Base-by-base conservation (phyloP, 1,140 invertebrate species). In the Physella acuta region DNA sequence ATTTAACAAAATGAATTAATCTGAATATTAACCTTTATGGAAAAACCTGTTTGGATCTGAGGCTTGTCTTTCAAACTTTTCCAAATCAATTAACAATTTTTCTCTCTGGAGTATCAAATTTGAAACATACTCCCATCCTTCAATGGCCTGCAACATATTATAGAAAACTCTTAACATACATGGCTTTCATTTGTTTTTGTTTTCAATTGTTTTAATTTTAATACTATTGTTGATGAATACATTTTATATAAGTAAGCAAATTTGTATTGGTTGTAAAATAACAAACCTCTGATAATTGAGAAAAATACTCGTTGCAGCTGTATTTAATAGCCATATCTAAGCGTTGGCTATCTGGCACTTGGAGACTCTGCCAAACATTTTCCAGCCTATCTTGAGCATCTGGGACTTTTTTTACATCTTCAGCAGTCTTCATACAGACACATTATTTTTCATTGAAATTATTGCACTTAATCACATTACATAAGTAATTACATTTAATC, bases 241-340 rank as follows among this genome's bases (percentile, higher is more conserved):
- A n/a, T n/a, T n/a, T n/a, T n/a, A n/a, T n/a, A n/a, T n/a, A n/a
- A n/a, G n/a, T n/a, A n/a, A n/a, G n/a, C n/a, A n/a, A n/a, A n/a
- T n/a, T n/a, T n/a, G n/a, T n/a, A n/a, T n/a, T n/a, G n/a, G n/a
- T n/a, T n/a, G n/a, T n/a, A 56, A 5, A 3, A 2, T 28, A 28
- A 49, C 36, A 11, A 74, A 80, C 80, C 74, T 80, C 76, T 63
- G 58, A 56, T 20, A 85, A 75, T 70, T 76, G 75, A n/a, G 56
- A 53, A 66, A 77, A 77, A 72, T 79, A 82, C 8, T 76, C 71
- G 58, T 82, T 79, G 70, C 77, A 78, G 73, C 82, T 83, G 77
- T 85, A 85, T 73, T 85, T 85, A 44, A 85, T 84, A 28, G 83
- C 83, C 84, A 85, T 85, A 66, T 85, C 83, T 14, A 85, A 68